These are phyloP conservation scores for Stenodera caucasica DNA, from an alignment of 2,888 invertebrate species.

Conservation along the genomic window DNA sequence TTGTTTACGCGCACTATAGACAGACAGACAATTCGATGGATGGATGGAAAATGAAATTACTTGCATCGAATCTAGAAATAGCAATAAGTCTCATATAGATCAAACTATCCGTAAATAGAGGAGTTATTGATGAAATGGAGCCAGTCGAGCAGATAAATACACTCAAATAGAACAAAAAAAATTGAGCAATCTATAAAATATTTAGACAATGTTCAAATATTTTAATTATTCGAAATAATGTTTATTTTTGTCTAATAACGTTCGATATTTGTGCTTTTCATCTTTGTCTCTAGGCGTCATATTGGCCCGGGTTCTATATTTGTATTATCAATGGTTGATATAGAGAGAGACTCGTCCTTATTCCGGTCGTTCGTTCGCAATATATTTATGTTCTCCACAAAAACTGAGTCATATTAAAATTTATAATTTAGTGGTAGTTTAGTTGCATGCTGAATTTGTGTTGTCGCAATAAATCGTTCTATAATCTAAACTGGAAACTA, in stretches of 20 bases:
- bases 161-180: neutral
- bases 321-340: neutral
- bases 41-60: constrained; percentile 39
- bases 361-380: neutral
- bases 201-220: too few relatives aligned
- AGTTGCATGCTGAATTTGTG: constrained; percentile 18
- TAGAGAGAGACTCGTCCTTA: neutral
- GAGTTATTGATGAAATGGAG: constrained; percentile 3
- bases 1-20: constrained; percentile 47
- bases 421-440: constrained; percentile 18
- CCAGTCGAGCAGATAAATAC: neutral
- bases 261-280: too few relatives aligned
- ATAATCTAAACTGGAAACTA: constrained; percentile 3
- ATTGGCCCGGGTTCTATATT: neutral
- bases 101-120: neutral
- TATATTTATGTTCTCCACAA: constrained; percentile 3
- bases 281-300: too few relatives aligned
- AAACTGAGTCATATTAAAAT: constrained; percentile 17
- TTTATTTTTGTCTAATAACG: too few relatives aligned
- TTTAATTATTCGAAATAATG: too few relatives aligned
- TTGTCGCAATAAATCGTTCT: constrained; percentile 19
- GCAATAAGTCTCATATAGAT: constrained; percentile 7
- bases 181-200: constrained; percentile 5
- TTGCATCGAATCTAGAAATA: constrained; percentile 23
- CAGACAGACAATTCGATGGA: constrained; percentile 33